Evolutionary conservation across 2,797 vertebrate species (phyloP).

Genomic region (Varecia variegata): DNA sequence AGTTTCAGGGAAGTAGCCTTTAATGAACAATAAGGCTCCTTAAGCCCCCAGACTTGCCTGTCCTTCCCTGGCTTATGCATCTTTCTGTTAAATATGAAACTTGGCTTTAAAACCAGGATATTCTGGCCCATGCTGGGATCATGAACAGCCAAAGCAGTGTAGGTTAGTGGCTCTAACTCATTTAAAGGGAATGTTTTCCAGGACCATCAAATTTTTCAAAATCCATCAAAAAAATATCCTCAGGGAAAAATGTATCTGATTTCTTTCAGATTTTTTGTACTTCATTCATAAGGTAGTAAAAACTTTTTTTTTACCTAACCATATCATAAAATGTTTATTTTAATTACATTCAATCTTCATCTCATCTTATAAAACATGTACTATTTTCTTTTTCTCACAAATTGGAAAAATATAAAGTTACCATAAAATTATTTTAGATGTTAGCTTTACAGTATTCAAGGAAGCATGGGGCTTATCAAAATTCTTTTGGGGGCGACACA

Average conservation of each 20-base stretch:
- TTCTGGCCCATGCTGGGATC: not conserved
- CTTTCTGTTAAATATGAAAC: constrained; percentile 21
- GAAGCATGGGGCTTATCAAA: not conserved
- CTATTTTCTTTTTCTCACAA: not conserved
- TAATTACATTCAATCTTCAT: not conserved
- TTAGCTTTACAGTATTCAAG: not conserved
- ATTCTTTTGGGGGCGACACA: not conserved
- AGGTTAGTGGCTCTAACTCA: not conserved
- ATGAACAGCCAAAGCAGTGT: not conserved
- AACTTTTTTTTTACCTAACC: not conserved
- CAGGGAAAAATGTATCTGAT: not conserved
- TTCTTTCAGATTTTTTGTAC: not conserved
- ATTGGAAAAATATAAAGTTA: constrained; percentile 13
- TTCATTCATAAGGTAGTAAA: not conserved
- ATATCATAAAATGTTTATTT: constrained; percentile 20
- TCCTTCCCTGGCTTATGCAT: not conserved
- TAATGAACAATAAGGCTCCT: not conserved
- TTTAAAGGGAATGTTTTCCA: not conserved
- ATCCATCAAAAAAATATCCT: constrained; percentile 17
- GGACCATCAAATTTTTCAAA: not conserved
- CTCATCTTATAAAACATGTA: constrained; percentile 8
- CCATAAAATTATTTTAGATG: not conserved
- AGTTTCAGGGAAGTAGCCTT: not conserved
- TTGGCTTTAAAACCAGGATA: constrained; percentile 30
- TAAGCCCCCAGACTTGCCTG: not conserved